These are phyloP conservation scores for Aplysia californica DNA, from an alignment of 1,140 invertebrate species.

Conservation along the genomic window DNA sequence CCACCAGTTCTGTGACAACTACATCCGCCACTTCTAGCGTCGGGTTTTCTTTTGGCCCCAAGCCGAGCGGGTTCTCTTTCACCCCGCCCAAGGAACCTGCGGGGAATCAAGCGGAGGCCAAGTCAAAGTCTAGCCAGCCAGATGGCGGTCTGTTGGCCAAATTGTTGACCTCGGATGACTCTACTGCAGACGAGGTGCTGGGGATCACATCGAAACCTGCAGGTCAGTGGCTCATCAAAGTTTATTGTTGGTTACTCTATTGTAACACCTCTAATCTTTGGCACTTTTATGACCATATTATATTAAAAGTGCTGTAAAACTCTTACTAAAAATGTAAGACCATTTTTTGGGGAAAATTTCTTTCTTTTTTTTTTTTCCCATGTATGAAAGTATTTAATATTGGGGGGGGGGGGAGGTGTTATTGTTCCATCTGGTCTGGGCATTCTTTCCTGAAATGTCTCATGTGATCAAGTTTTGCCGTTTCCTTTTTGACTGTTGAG, in stretches of 20 bases:
- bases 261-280: no score
- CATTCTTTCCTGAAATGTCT: no score
- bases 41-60: not conserved
- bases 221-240: slow-evolving; percentile 8
- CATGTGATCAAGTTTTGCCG: no score
- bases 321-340: not conserved
- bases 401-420: no score
- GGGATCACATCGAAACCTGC: not conserved
- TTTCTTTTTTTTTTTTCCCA: slow-evolving; percentile 1
- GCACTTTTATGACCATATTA: no score
- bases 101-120: not conserved
- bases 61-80: not conserved
- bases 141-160: slow-evolving; percentile 24
- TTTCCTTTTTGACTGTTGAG: no score
- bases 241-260: no score
- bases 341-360: not conserved
- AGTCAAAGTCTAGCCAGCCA: no score
- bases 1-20: not conserved
- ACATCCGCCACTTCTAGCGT: not conserved
- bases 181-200: not conserved
- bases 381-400: no score
- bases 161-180: slow-evolving; percentile 26
- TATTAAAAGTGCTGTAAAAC: no score
- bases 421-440: no score
- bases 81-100: no score